phyloP scores from a whole-genome alignment of 2,888 invertebrate species.

The Scaptomyza cyrtandrae region DNA sequence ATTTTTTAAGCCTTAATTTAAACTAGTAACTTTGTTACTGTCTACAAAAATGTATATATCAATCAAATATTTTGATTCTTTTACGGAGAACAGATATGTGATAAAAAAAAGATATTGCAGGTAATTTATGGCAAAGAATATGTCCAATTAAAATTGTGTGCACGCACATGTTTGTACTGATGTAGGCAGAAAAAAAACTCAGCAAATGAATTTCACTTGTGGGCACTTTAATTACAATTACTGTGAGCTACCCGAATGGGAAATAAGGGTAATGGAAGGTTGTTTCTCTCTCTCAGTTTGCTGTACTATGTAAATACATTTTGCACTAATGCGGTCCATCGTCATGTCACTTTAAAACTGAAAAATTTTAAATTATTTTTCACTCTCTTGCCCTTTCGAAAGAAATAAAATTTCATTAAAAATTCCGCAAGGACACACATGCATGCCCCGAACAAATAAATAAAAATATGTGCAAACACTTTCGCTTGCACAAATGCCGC shows the following conservation, averaged over 20 bases:
- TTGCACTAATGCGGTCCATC: conserved; percentile 11
- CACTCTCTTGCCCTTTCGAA: conserved; percentile 42
- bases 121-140: background rate
- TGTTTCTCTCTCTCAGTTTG: background rate
- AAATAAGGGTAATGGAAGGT: background rate
- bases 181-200: conserved; percentile 10
- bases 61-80: background rate
- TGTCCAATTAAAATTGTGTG: background rate
- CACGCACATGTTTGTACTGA: conserved; percentile 2
- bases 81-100: background rate
- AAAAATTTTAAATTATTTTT: conserved; percentile 72
- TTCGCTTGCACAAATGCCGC: conserved; percentile 2
- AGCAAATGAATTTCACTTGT: conserved; percentile 26
- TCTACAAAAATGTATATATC: too few relatives aligned
- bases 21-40: too few relatives aligned
- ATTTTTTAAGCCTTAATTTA: too few relatives aligned
- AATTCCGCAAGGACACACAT: conserved; percentile 65
- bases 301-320: conserved; percentile 10
- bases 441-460: conserved; percentile 6
- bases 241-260: conserved; percentile 20
- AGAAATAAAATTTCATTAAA: conserved; percentile 59
- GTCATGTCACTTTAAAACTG: conserved; percentile 48
- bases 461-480: conserved; percentile 11
- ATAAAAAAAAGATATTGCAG: background rate
- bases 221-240: conserved; percentile 42